A percentile compares a stretch with the other conserved stretches of the same genome.
These are phyloP conservation scores for Nibea albiflora DNA, from an alignment of 2,113 vertebrate genomes.

Conservation along the genomic window DNA sequence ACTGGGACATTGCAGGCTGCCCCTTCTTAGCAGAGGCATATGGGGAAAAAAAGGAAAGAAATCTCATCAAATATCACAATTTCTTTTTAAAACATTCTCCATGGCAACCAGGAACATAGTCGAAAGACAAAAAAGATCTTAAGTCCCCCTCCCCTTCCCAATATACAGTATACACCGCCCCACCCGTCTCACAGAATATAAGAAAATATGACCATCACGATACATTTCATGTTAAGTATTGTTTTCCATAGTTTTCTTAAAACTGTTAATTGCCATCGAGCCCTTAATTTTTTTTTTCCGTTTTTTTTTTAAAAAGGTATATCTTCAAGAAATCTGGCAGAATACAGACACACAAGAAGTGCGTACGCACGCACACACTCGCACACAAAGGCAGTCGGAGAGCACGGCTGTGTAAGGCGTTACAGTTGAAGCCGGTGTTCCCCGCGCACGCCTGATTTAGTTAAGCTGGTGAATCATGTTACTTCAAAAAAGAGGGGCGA, in stretches of 20 bases:
- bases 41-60: slow-evolving; percentile 49
- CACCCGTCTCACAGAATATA: slow-evolving; percentile 76
- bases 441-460: slow-evolving; percentile 70
- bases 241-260: slow-evolving; percentile 80
- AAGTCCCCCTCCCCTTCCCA: slow-evolving; percentile 57
- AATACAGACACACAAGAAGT: slow-evolving; percentile 72
- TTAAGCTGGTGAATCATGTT: slow-evolving; percentile 84
- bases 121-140: slow-evolving; percentile 56
- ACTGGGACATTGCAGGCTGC: slow-evolving; percentile 69
- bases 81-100: slow-evolving; percentile 81
- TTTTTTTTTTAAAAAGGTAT: slow-evolving; percentile 75
- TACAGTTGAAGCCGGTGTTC: slow-evolving; percentile 78
- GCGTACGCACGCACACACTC: slow-evolving; percentile 67
- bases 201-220: slow-evolving; percentile 84
- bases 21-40: slow-evolving; percentile 73
- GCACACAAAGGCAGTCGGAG: slow-evolving; percentile 75
- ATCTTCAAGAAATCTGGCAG: slow-evolving; percentile 80
- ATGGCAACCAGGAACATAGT: slow-evolving; percentile 80
- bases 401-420: slow-evolving; percentile 84
- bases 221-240: slow-evolving; percentile 82
- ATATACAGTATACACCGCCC: slow-evolving; percentile 73
- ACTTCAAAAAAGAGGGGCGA: slow-evolving; percentile 67
- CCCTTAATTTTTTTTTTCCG: slow-evolving; percentile 77
- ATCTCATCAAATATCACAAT: slow-evolving; percentile 79
- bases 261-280: slow-evolving; percentile 84